phyloP scores from a whole-genome alignment of 2,113 vertebrate genomes.

The Hippocampus comes region DNA sequence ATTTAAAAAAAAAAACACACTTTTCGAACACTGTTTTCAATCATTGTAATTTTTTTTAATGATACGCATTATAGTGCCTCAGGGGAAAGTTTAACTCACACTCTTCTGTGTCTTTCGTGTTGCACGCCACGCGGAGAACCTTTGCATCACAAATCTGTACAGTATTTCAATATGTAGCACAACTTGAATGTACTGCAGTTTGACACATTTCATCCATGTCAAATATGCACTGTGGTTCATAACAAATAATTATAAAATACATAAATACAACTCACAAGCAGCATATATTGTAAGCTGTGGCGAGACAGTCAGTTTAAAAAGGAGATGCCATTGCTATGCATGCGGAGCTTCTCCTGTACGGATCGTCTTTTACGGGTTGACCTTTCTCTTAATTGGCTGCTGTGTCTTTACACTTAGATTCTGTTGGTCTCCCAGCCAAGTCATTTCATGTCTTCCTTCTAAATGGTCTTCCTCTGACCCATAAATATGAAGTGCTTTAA shows the following conservation, averaged over 20 bases:
- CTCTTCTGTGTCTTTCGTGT: too few relatives aligned
- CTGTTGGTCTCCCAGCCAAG: conserved; percentile 63
- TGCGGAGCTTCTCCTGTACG: conserved; percentile 41
- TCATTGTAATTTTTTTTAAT: too few relatives aligned
- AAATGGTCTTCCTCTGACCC: conserved; percentile 66
- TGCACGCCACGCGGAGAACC: neutral
- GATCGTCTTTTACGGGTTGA: conserved; percentile 67
- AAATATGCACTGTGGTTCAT: conserved; percentile 47
- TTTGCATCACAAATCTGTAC: neutral
- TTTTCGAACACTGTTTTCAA: too few relatives aligned
- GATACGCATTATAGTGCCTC: too few relatives aligned
- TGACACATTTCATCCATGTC: conserved; percentile 49
- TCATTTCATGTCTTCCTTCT: conserved; percentile 50
- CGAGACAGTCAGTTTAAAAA: conserved; percentile 46
- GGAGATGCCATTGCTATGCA: conserved; percentile 33
- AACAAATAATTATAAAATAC: conserved; percentile 58
- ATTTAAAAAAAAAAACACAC: too few relatives aligned
- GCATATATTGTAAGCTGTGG: conserved; percentile 20
- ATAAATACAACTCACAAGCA: conserved; percentile 51
- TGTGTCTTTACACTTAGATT: conserved; percentile 67
- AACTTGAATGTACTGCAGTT: conserved; percentile 29
- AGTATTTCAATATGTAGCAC: conserved; percentile 22
- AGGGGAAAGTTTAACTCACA: too few relatives aligned
- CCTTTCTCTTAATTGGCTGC: conserved; percentile 74
- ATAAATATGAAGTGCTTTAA: conserved; percentile 69